Evolutionary conservation across 64 coral and sea anemone species (phyloP).

Genomic region (Montipora cactus): DNA sequence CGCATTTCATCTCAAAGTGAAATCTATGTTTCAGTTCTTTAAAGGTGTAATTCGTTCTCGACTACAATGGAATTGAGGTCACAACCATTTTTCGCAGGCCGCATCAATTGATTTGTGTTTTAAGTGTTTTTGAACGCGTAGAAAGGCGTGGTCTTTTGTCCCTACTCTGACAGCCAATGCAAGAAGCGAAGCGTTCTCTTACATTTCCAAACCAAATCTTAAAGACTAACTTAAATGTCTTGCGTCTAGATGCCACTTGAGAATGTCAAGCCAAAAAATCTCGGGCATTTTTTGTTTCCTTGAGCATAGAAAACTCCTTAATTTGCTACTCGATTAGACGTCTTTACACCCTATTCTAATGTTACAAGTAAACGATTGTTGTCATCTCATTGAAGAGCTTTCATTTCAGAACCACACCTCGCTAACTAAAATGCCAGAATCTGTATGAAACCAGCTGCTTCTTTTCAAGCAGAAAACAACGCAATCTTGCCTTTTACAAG

Average conservation of each 20-base stretch:
- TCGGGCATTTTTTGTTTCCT: not conserved
- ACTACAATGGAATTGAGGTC: conserved; percentile 38
- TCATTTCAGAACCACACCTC: not conserved
- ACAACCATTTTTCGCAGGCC: not conserved
- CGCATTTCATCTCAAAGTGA: conserved; percentile 11
- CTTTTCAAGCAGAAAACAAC: not conserved
- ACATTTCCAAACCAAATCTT: not conserved
- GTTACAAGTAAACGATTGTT: not conserved
- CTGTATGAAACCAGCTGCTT: conserved; percentile 7
- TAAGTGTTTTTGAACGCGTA: conserved; percentile 17
- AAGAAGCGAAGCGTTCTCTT: conserved; percentile 2
- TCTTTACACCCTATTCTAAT: not conserved
- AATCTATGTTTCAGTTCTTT: not conserved
- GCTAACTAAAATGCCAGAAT: conserved; percentile 11
- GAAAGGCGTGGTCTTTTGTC: conserved; percentile 36
- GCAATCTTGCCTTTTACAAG: conserved; percentile 10
- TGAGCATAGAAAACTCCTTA: not conserved
- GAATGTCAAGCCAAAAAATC: conserved; percentile 41
- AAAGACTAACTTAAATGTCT: conserved; percentile 25
- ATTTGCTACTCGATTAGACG: not conserved
- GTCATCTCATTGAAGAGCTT: not conserved
- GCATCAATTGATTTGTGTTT: conserved; percentile 29
- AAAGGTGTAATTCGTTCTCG: conserved; percentile 3
- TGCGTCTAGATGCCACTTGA: conserved; percentile 37
- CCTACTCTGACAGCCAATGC: conserved; percentile 18